These are phyloP conservation scores for Ambastaia sidthimunki DNA, from an alignment of 2,797 vertebrate genomes.

Conservation along the genomic window DNA sequence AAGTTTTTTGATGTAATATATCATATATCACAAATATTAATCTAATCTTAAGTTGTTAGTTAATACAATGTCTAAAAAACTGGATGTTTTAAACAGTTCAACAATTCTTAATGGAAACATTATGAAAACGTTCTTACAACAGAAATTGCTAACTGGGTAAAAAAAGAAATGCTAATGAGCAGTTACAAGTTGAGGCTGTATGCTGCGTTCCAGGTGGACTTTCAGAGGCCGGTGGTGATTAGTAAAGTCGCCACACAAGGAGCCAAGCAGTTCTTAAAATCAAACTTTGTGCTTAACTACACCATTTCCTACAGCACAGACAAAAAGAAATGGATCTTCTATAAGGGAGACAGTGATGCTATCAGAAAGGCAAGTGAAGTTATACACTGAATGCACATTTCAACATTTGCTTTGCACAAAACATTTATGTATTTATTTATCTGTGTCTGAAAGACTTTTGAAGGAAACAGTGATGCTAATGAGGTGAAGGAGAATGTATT, in stretches of 20 bases:
- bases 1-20: too few relatives aligned
- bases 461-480: slow-evolving; percentile 83
- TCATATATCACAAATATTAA: too few relatives aligned
- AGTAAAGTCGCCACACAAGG: slow-evolving; percentile 93
- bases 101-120: too few relatives aligned
- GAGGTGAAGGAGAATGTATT: slow-evolving; percentile 81
- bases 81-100: too few relatives aligned
- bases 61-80: too few relatives aligned
- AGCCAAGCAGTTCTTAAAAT: slow-evolving; percentile 81
- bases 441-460: slow-evolving; percentile 80
- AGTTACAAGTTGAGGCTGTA: slow-evolving; percentile 5
- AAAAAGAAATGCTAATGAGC: slow-evolving; percentile 19
- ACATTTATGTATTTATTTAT: neutral
- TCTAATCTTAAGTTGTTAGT: too few relatives aligned
- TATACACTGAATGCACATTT: slow-evolving; percentile 3
- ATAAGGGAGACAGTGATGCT: slow-evolving; percentile 84
- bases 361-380: slow-evolving; percentile 76
- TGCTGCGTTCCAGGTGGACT: slow-evolving; percentile 84
- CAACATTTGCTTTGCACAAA: neutral
- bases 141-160: neutral
- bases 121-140: too few relatives aligned
- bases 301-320: slow-evolving; percentile 88
- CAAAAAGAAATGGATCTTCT: slow-evolving; percentile 83
- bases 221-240: slow-evolving; percentile 86
- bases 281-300: slow-evolving; percentile 81